Evolutionary conservation across 2,797 vertebrate species (phyloP).

Genomic region (Sebastolobus altivelis): DNA sequence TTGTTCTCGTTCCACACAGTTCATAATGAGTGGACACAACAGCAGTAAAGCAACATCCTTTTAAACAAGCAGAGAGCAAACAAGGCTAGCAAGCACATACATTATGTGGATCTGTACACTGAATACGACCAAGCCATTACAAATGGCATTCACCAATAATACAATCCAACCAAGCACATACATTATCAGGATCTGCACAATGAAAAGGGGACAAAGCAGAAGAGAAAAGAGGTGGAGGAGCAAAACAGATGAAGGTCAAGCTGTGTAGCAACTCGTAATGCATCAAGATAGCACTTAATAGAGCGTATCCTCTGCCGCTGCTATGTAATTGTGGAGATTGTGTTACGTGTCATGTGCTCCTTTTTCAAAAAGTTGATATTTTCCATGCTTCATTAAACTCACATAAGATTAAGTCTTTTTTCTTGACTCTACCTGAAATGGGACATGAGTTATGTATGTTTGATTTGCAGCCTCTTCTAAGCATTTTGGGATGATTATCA

Average conservation of each 20-base stretch:
- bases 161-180: constrained; percentile 43
- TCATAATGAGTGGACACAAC: constrained; percentile 32
- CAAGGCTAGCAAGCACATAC: constrained; percentile 28
- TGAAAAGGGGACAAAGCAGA: constrained; percentile 14
- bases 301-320: neutral
- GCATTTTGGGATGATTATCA: constrained; percentile 30
- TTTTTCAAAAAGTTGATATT: constrained; percentile 1
- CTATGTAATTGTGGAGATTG: constrained; percentile 18
- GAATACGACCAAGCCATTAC: constrained; percentile 33
- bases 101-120: constrained; percentile 51
- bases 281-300: constrained; percentile 20
- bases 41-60: constrained; percentile 3
- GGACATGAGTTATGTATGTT: neutral
- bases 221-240: constrained; percentile 3
- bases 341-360: neutral
- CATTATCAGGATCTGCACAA: constrained; percentile 56
- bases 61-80: constrained; percentile 28
- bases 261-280: constrained; percentile 28
- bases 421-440: constrained; percentile 22
- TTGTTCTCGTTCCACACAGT: neutral
- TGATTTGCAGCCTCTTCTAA: constrained; percentile 25
- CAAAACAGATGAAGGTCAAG: constrained; percentile 55
- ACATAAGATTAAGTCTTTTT: neutral
- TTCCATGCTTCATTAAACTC: constrained; percentile 16
- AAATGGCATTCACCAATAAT: constrained; percentile 53